A percentile compares a stretch with the other conserved stretches of the same genome.
Conservation (phyloP, 1,140 invertebrate genomes). For the Schlechtendalia chinensis region DNA sequence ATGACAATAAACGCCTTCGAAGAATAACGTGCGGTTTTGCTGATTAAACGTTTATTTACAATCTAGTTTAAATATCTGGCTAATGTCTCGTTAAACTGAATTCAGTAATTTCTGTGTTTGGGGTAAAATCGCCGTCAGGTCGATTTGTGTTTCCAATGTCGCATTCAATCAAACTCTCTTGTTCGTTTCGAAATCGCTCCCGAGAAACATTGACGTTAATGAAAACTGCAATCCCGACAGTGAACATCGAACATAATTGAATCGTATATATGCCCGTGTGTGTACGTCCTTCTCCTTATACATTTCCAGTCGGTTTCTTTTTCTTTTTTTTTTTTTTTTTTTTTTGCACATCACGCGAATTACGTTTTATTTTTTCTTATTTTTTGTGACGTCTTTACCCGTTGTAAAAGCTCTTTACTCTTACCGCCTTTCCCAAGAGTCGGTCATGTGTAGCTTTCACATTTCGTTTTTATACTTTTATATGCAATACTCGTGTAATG, state of each 20-base stretch:
- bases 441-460: constrained; percentile 23
- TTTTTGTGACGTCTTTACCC: background rate
- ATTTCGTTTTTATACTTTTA: constrained; percentile 18
- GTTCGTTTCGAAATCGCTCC: background rate
- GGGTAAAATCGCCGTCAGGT: background rate
- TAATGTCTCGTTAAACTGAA: background rate
- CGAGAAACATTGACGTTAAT: constrained; percentile 17
- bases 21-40: too few relatives aligned
- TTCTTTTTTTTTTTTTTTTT: constrained; percentile 10
- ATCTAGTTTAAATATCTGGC: background rate
- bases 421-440: constrained; percentile 3
- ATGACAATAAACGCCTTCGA: too few relatives aligned
- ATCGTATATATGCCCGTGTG: constrained; percentile 1
- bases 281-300: background rate
- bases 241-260: constrained; percentile 23
- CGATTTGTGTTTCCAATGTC: constrained; percentile 9
- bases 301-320: background rate
- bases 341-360: constrained; percentile 5
- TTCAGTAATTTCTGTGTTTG: background rate
- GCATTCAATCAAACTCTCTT: constrained; percentile 4
- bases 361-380: background rate
- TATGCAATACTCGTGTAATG: constrained; percentile 32
- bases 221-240: constrained; percentile 27
- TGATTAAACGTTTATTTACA: too few relatives aligned
- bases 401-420: constrained; percentile 20